Evolutionary conservation across 2,888 invertebrate species (phyloP), one percentile per base, ranked within the genome.

Genomic region (Limnephilus rhombicus): DNA sequence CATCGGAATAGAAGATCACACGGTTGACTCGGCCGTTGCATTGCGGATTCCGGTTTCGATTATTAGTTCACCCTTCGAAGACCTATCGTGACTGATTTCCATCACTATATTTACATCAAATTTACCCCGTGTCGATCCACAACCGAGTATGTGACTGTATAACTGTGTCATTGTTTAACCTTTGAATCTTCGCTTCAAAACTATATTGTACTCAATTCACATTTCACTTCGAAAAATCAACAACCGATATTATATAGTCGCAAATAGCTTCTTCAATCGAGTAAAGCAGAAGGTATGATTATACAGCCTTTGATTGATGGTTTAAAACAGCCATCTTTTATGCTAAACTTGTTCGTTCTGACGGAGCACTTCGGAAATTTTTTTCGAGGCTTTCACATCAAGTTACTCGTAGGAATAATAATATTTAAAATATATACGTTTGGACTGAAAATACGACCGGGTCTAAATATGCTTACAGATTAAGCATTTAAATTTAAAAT

Each of bases 1-100:
- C 88, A 89, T 89, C 88, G 80, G 80, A 89, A 89, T 89, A 37
- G 88, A 89, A 89, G 80, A 80, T 89, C 80, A 89, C 37, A 68
- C 88, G 88, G 68, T 68, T 68, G 34, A 88, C 68, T 68, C 31
- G 68, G 34, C 37, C 68, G 15, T 68, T 88, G 68, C 68, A 68
- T 68, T 68, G 68, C 68, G 68, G 68, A 68, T 68, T 68, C 68
- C n/a, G n/a, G 68, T 68, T 68, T 68, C 24, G 68, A 68, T 68
- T 68, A 68, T 68, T 68, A n/a, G 68, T 68, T 68, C 68, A 9
- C 24, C 9, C 24, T 68, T 68, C 24, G 24, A 68, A n/a, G 24
- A n/a, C 24, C 24, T 9, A 24, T 68, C 24, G 68, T 68, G 68
- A 68, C 24, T n/a, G 24, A 68, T 68, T 68, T 24, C 24, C 9